Evolutionary conservation across 2,113 vertebrate genomes (phyloP).

Genomic region (Ailurus styani): DNA sequence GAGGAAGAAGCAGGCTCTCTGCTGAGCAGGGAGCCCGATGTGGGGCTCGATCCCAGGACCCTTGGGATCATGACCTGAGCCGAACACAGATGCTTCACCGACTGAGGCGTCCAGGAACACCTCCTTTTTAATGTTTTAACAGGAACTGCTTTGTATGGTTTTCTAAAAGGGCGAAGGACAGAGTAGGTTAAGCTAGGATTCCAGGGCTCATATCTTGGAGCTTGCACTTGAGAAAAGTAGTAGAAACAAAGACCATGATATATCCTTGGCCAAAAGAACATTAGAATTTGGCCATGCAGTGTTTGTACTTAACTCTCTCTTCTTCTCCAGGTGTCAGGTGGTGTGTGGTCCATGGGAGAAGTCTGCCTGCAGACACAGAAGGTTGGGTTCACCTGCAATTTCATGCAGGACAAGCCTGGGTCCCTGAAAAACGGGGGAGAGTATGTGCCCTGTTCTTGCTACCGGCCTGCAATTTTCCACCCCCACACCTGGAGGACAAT

Average conservation of each 20-base stretch:
- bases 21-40: too few species aligned
- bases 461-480: slow-evolving; percentile 43
- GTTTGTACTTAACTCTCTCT: background rate
- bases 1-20: too few species aligned
- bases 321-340: slow-evolving; percentile 35
- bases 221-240: background rate
- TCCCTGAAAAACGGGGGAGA: slow-evolving; percentile 49
- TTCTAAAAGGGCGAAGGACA: background rate
- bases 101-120: too few species aligned
- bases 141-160: background rate
- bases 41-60: too few species aligned
- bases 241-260: background rate
- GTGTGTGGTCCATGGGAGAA: slow-evolving; percentile 63
- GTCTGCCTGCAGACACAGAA: background rate
- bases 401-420: slow-evolving; percentile 69
- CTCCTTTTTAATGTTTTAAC: background rate
- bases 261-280: background rate
- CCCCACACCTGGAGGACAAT: slow-evolving; percentile 64
- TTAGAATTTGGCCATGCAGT: background rate
- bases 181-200: background rate
- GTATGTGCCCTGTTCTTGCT: slow-evolving; percentile 52
- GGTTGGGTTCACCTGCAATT: slow-evolving; percentile 61
- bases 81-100: too few species aligned
- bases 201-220: background rate
- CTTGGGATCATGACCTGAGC: too few species aligned